Percentiles rank a stretch among this genome's conserved stretches.
These are phyloP conservation scores for Okapia johnstoni DNA, from an alignment of 2,113 vertebrate genomes.

Conservation along the genomic window DNA sequence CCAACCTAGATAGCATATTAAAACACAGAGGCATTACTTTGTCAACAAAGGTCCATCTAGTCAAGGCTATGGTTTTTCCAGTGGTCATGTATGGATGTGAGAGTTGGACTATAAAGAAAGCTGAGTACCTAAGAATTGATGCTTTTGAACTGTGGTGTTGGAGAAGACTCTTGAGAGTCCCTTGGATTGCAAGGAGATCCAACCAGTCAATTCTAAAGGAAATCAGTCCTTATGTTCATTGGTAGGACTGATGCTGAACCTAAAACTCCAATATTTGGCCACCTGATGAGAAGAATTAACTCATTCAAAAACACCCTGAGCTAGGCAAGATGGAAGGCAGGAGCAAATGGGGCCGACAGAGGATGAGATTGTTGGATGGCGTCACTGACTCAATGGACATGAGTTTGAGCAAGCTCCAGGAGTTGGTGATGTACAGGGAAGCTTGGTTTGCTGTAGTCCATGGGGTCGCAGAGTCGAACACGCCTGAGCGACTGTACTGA, in stretches of 20 bases:
- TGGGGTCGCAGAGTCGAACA: background rate
- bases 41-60: background rate
- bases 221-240: background rate
- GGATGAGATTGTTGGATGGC: background rate
- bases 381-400: background rate
- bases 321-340: background rate
- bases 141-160: background rate
- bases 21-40: background rate
- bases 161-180: background rate
- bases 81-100: background rate
- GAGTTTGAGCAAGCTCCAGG: background rate
- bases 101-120: background rate
- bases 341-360: background rate
- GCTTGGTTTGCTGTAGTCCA: background rate
- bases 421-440: background rate
- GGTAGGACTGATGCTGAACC: background rate
- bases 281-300: background rate
- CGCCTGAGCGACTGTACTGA: background rate
- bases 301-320: background rate
- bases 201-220: background rate
- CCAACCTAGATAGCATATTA: background rate
- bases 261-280: background rate
- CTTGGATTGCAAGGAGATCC: background rate
- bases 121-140: background rate
- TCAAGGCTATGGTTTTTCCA: background rate